A percentile compares a stretch with the other conserved stretches of the same genome.
These are phyloP conservation scores for Latrodectus geometricus DNA, from an alignment of 1,140 invertebrate genomes.

Conservation along the genomic window DNA sequence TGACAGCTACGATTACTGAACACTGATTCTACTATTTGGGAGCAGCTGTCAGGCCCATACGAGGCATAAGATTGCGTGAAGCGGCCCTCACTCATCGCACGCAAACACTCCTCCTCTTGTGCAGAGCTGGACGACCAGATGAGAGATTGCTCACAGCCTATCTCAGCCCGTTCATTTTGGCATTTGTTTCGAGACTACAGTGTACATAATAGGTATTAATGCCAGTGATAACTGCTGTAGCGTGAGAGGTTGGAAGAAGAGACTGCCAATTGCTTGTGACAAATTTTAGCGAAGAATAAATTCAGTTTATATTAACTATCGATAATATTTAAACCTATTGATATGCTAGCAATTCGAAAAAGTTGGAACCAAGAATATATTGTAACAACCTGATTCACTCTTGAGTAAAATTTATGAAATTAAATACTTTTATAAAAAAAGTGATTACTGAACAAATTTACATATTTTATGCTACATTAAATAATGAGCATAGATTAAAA, in stretches of 20 bases:
- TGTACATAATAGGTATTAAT: constrained; percentile 34
- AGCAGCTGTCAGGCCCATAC: constrained; percentile 9
- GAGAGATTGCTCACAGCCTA: constrained; percentile 13
- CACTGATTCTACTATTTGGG: constrained; percentile 32
- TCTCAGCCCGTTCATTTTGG: constrained; percentile 3
- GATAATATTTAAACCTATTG: not conserved
- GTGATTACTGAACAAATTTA: too few relatives aligned
- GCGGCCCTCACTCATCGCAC: not conserved
- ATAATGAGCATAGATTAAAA: too few relatives aligned
- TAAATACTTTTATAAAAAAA: too few relatives aligned
- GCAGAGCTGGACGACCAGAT: not conserved
- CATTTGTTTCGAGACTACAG: constrained; percentile 32
- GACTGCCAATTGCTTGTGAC: constrained; percentile 1
- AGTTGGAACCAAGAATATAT: too few relatives aligned
- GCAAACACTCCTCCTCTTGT: constrained; percentile 7
- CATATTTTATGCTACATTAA: too few relatives aligned
- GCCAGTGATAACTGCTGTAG: not conserved
- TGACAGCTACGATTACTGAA: constrained; percentile 34
- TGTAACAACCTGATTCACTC: too few relatives aligned
- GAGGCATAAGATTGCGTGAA: constrained; percentile 9
- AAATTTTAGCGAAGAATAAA: not conserved
- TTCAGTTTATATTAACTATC: not conserved
- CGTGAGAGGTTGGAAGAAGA: not conserved
- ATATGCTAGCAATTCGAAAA: too few relatives aligned
- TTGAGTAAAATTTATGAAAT: too few relatives aligned